Conservation (phyloP, 1,140 invertebrate genomes). For the Pseudoatta argentina region DNA sequence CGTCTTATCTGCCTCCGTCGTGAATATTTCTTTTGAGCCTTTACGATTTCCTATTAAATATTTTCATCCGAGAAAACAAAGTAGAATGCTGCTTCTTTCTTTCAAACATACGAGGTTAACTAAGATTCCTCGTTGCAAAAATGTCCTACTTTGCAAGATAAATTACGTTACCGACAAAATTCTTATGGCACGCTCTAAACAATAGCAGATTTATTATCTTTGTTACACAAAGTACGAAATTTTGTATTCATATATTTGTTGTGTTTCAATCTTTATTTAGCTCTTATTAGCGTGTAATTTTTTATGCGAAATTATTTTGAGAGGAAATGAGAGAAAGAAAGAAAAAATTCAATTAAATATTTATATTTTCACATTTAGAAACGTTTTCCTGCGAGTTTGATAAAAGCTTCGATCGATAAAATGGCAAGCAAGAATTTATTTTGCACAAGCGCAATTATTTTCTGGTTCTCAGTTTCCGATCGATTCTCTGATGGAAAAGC, state of each 20-base stretch:
- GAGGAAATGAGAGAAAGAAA: not conserved
- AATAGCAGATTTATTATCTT: not conserved
- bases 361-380: not conserved
- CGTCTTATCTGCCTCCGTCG: not conserved
- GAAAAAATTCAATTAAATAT: not conserved
- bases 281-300: not conserved
- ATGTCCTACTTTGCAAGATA: slow-evolving; percentile 17
- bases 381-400: slow-evolving; percentile 4
- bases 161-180: not conserved
- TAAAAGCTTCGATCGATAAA: slow-evolving; percentile 46
- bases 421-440: slow-evolving; percentile 28
- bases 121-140: slow-evolving; percentile 26
- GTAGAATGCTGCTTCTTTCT: not conserved
- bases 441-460: slow-evolving; percentile 48
- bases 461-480: slow-evolving; percentile 52
- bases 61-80: slow-evolving; percentile 38
- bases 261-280: not conserved
- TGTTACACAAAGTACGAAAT: not conserved
- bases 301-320: slow-evolving; percentile 2
- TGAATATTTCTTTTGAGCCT: not conserved
- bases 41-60: slow-evolving; percentile 52
- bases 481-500: slow-evolving; percentile 49
- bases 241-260: not conserved
- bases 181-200: slow-evolving; percentile 1
- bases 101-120: not conserved